These are phyloP conservation scores for Drosophila merina DNA, from an alignment of 2,888 invertebrate genomes.

Conservation along the genomic window DNA sequence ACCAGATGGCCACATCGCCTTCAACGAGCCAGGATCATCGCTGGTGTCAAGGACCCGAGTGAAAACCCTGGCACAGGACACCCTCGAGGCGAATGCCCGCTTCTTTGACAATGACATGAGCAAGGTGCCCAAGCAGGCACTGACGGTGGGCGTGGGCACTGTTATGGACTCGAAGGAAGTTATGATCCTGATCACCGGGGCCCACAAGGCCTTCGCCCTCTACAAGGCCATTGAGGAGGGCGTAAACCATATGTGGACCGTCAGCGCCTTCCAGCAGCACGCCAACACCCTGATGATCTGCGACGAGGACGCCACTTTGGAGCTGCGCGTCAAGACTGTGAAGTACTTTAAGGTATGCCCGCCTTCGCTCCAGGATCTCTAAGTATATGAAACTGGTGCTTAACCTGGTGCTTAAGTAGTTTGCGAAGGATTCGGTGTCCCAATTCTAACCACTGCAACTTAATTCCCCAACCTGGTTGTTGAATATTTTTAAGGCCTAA, in stretches of 20 bases:
- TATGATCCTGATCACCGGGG: constrained; percentile 98
- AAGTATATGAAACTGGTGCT: constrained; percentile 2
- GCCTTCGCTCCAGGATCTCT: constrained; percentile 3
- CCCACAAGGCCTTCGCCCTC: constrained; percentile 97
- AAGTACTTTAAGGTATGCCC: constrained; percentile 96
- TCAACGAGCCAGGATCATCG: constrained; percentile 99
- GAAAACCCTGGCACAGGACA: constrained; percentile 98
- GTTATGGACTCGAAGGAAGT: constrained; percentile 99
- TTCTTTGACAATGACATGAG: constrained; percentile 97
- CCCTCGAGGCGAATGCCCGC: constrained; percentile 97
- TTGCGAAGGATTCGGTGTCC: constrained; percentile 19
- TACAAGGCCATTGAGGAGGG: constrained; percentile 99
- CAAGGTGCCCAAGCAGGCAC: constrained; percentile 97
- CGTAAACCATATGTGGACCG: constrained; percentile 99
- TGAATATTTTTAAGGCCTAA: constrained; percentile 7
- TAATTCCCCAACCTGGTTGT: constrained; percentile 10
- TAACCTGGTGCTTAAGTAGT: constrained; percentile 10
- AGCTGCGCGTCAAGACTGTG: constrained; percentile 98
- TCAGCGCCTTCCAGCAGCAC: constrained; percentile 99
- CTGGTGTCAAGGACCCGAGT: constrained; percentile 97
- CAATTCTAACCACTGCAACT: not conserved
- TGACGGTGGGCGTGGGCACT: constrained; percentile 99
- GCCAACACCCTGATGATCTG: constrained; percentile 96
- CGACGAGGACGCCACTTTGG: constrained; percentile 98
- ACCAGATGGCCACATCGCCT: constrained; percentile 99